Evolutionary conservation across 2,113 vertebrate species (phyloP).

Genomic region (Cepphus grylle): DNA sequence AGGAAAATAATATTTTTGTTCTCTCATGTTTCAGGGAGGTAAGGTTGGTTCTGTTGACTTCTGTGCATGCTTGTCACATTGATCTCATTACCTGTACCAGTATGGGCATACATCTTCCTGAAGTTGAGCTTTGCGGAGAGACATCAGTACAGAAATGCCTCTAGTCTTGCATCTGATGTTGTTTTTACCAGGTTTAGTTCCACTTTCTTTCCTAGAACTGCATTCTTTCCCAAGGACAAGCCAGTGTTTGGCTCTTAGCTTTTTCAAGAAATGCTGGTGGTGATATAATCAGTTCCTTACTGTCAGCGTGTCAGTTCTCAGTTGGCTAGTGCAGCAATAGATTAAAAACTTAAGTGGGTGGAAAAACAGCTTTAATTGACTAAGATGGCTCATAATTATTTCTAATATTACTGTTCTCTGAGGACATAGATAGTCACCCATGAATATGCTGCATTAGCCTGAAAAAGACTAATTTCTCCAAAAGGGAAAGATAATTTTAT

Average conservation of each 20-base stretch:
- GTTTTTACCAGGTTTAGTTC: neutral
- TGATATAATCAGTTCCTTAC: slow-evolving; percentile 4
- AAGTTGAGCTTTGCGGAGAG: neutral
- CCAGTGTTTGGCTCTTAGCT: neutral
- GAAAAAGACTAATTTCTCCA: slow-evolving; percentile 32
- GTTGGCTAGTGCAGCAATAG: neutral
- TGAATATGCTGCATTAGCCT: slow-evolving; percentile 21
- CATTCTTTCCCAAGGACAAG: neutral
- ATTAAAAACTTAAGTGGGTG: slow-evolving; percentile 35
- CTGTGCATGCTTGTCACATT: neutral
- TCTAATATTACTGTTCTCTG: slow-evolving; percentile 42
- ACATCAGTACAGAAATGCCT: neutral
- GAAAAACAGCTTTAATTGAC: slow-evolving; percentile 55
- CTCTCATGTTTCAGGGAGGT: neutral
- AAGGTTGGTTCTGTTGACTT: neutral
- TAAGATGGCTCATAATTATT: slow-evolving; percentile 54
- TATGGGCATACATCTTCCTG: neutral
- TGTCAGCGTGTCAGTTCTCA: slow-evolving; percentile 12
- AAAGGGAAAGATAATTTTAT: neutral
- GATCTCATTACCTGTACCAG: neutral
- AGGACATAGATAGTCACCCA: neutral
- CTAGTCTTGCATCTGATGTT: neutral
- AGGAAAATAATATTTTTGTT: neutral
- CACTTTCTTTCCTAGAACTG: neutral
- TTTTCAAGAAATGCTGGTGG: neutral